Evolutionary conservation across 1,140 invertebrate genomes (phyloP), one percentile per base, ranked within the genome.

Genomic region (Drosophila micromelanica): DNA sequence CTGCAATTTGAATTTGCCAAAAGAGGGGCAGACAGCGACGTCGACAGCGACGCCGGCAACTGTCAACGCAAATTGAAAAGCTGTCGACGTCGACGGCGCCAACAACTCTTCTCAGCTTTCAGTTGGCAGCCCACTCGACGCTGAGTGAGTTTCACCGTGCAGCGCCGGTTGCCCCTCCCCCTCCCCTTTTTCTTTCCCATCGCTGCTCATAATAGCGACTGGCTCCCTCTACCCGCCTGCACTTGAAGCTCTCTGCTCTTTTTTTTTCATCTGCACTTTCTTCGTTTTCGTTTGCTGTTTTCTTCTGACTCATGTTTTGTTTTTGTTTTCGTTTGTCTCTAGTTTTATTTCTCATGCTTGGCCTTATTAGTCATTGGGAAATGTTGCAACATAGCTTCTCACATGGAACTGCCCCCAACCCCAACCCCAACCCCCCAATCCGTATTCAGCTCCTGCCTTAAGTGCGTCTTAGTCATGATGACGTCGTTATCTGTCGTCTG

Each of bases 351-450:
- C 17, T 46, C 27, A 37, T 55, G 52, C 32, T 75, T 51, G 42
- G 62, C 67, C 60, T 61, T 80, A 77, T 85, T 85, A 85, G 80
- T 85, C 81, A 85, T 68, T 82, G 65, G 72, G 52, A 49, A 79
- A 80, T 85, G 76, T 85, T 77, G 81, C 73, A 80, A 63, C 63
- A 76, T 86, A 73, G 67, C 49, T 2, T 17, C 62, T 46, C 52
- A 61, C 35, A 57, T 45, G 20, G 17, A n/a, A n/a, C 38, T 54
- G 30, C 27, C 30, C 7, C 12, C 9, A 15, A 23, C 27, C 13
- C 7, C 12, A n/a, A 15, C 37, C 27, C 13, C 23, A 13, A 60
- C 2, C 43, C n/a, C 43, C 43, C 17, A 17, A 9, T 6, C 13
- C 20, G 20, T 23, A 2, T 23, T 23, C 30, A 15, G 5, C n/a